Evolutionary conservation across 2,113 vertebrate genomes (phyloP).

Genomic region (Osmerus mordax): DNA sequence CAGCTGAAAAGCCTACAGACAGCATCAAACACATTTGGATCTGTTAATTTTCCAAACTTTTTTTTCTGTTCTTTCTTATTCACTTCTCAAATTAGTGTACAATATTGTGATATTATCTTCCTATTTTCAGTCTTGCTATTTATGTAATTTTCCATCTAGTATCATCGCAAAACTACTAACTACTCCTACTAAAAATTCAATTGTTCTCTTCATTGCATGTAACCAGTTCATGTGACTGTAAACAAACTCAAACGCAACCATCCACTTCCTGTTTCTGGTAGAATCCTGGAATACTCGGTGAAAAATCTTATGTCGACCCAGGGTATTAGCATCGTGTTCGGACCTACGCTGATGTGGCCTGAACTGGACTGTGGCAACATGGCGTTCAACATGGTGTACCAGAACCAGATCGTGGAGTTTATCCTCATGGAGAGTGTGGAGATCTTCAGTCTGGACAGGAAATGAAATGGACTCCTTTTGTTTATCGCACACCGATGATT

Average conservation of each 20-base stretch:
- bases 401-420: slow-evolving; percentile 93
- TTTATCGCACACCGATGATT: background rate
- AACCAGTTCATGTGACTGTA: too few species aligned
- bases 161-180: too few species aligned
- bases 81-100: too few species aligned
- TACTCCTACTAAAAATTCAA: too few species aligned
- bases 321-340: slow-evolving; percentile 92
- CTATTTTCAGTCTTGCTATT: too few species aligned
- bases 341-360: slow-evolving; percentile 90
- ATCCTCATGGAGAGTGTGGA: slow-evolving; percentile 80
- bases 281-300: slow-evolving; percentile 81
- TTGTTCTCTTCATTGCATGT: too few species aligned
- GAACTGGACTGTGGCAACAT: slow-evolving; percentile 86
- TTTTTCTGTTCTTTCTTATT: too few species aligned
- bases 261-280: slow-evolving; percentile 59
- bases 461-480: slow-evolving; percentile 18
- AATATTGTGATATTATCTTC: too few species aligned
- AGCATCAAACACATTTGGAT: too few species aligned
- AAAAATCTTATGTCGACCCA: slow-evolving; percentile 94
- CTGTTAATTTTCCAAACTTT: too few species aligned
- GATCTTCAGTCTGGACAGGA: slow-evolving; percentile 77
- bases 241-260: background rate
- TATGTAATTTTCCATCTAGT: too few species aligned
- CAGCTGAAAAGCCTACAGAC: too few species aligned
- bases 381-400: slow-evolving; percentile 92